Conservation (phyloP, 2,113 vertebrate genomes). For the Ciconia stormi region DNA sequence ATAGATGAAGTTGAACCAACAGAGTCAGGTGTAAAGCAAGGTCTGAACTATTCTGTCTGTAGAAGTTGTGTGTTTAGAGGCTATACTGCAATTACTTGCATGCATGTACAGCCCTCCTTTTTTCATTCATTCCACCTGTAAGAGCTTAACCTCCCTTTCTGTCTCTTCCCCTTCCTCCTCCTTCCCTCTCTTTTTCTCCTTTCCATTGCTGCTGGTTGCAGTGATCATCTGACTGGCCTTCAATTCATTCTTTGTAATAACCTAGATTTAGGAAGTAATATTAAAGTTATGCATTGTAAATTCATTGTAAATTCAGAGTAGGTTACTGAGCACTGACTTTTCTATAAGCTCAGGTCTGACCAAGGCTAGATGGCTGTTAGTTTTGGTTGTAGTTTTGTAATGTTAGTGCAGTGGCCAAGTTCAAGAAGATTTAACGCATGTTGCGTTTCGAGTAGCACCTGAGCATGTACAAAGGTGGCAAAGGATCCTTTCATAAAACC, state of each 20-base stretch:
- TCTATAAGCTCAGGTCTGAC: background rate
- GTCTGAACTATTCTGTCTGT: background rate
- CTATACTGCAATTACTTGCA: background rate
- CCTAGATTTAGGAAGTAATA: background rate
- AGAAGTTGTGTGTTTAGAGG: background rate
- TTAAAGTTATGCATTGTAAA: background rate
- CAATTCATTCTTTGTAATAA: background rate
- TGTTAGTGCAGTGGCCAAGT: background rate
- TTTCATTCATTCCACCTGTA: background rate
- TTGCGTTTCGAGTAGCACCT: background rate
- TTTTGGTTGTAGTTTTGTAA: background rate
- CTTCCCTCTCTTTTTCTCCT: background rate
- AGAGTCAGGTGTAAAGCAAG: background rate
- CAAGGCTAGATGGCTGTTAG: background rate
- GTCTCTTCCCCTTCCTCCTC: background rate
- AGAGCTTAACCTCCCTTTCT: background rate
- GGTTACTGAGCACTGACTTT: background rate
- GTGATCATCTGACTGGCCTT: background rate
- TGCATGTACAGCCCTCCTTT: background rate
- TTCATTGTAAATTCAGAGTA: background rate
- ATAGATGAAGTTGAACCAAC: background rate
- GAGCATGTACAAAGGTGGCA: background rate
- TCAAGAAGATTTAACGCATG: background rate
- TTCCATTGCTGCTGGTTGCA: background rate
- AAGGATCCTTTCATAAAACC: background rate